Conservation (phyloP, 2,113 vertebrate species). For the Charina bottae region DNA sequence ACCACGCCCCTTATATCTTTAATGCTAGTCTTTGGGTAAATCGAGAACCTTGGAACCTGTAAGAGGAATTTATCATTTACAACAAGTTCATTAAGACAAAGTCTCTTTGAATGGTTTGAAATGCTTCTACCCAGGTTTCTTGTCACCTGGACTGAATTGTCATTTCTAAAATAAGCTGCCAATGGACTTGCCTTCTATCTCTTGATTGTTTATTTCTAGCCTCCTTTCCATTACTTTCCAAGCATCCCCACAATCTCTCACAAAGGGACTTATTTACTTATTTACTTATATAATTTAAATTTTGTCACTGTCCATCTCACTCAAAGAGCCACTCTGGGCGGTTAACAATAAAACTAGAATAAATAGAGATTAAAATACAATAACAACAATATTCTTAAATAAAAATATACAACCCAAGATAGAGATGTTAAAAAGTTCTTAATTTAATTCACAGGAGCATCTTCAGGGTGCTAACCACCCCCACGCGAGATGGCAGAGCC, state of each 20-base stretch:
- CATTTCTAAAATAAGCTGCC: neutral
- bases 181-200: neutral
- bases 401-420: too few species aligned
- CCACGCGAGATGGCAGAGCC: too few species aligned
- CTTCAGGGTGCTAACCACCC: too few species aligned
- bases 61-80: neutral
- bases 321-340: too few species aligned
- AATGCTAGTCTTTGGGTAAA: neutral
- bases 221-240: neutral
- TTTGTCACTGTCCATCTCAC: too few species aligned
- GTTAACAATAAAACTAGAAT: too few species aligned
- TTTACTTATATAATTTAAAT: too few species aligned
- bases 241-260: neutral
- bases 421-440: too few species aligned
- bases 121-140: neutral
- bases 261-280: neutral
- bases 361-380: too few species aligned
- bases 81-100: neutral
- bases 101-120: neutral
- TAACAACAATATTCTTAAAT: too few species aligned
- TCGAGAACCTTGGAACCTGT: neutral
- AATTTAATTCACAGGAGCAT: too few species aligned
- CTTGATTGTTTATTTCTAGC: neutral
- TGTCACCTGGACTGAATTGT: neutral
- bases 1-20: too few species aligned